phyloP scores from a whole-genome alignment of 2,888 invertebrate genomes.

The Eupithecia exiguata region DNA sequence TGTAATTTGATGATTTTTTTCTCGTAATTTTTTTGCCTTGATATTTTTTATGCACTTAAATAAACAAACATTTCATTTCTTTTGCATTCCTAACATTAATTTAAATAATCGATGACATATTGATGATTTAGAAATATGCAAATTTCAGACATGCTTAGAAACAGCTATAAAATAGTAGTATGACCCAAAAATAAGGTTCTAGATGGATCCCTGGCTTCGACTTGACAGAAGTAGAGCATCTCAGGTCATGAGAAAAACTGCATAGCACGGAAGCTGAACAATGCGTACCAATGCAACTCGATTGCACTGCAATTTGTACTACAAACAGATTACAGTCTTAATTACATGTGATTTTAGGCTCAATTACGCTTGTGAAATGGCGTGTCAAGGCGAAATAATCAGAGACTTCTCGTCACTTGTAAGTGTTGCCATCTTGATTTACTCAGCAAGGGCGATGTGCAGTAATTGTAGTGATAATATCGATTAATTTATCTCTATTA shows the following conservation, averaged over 20 bases:
- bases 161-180: background rate
- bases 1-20: no score
- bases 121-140: background rate
- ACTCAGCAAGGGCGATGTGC: background rate
- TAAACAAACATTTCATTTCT: background rate
- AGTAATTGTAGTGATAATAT: background rate
- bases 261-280: slow-evolving; percentile 40
- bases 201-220: slow-evolving; percentile 17
- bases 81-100: background rate
- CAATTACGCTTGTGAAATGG: slow-evolving; percentile 31
- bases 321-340: slow-evolving; percentile 34
- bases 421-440: background rate
- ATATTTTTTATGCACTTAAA: background rate
- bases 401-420: background rate
- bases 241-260: slow-evolving; percentile 37
- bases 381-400: slow-evolving; percentile 28
- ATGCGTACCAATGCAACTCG: slow-evolving; percentile 29
- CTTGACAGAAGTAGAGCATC: slow-evolving; percentile 32
- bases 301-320: slow-evolving; percentile 34
- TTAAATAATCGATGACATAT: background rate
- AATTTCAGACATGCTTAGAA: background rate
- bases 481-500: background rate
- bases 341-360: slow-evolving; percentile 31
- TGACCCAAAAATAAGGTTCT: slow-evolving; percentile 5
- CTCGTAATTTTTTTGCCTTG: background rate